Percentiles rank a stretch among this genome's conserved stretches.
phyloP scores from a whole-genome alignment of 1,140 invertebrate genomes.

The Drosophila saltans region DNA sequence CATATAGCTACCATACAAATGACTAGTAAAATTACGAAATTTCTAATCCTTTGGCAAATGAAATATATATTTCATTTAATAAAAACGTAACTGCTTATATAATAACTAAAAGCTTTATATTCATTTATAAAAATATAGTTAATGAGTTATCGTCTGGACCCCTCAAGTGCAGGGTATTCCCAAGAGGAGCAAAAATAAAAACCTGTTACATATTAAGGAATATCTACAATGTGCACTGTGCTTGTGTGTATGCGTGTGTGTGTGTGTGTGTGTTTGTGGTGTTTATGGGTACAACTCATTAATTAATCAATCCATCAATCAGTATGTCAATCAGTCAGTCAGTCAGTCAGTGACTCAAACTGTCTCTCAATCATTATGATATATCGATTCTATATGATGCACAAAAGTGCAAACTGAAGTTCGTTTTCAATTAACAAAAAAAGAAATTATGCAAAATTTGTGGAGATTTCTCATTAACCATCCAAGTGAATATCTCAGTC shows the following conservation, averaged over 20 bases:
- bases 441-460: not conserved
- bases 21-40: no score
- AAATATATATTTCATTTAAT: no score
- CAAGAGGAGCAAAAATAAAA: no score
- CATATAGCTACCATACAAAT: no score
- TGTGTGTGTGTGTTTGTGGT: not conserved
- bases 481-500: no score
- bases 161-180: not conserved
- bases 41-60: no score
- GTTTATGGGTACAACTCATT: not conserved
- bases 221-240: no score
- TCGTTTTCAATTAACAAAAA: not conserved
- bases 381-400: not conserved
- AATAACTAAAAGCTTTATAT: no score
- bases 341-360: conserved; percentile 30
- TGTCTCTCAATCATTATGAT: not conserved
- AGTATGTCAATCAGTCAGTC: conserved; percentile 17
- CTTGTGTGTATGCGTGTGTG: not conserved
- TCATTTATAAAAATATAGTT: no score
- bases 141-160: not conserved
- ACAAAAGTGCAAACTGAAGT: not conserved
- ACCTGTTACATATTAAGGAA: no score
- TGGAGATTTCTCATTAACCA: no score
- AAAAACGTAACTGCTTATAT: no score
- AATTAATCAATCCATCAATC: conserved; percentile 12